Evolutionary conservation across 35 echinoderm and acorn worm species (phyloP), one percentile per base, ranked within the genome.

Genomic region (Heliocidaris erythrogramma): DNA sequence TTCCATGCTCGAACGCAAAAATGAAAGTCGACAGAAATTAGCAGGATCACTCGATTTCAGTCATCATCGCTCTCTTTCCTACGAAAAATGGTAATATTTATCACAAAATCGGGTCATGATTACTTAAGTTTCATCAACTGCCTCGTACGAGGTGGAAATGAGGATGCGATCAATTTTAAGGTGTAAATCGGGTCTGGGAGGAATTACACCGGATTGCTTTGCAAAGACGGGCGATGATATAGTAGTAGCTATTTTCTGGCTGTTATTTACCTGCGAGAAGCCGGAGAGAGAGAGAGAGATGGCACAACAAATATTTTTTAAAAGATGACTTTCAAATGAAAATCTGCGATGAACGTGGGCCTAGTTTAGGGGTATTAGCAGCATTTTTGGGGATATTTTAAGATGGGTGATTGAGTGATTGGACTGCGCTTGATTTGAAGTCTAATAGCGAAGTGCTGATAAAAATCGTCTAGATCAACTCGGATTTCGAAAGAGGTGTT

Each of bases 371-470:
- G 31, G 87, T 31, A 89, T 89, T 89, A 89, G 32, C 31, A 89
- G 87, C 31, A 5, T n/a, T 78, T 27, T n/a, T 32, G 13, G 24
- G 29, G 87, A 89, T 89, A 89, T 89, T 89, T 89, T 89, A 30
- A 89, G 87, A 89, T 78, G 87, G 31, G 31, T 2, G 12, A 89
- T 18, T 89, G 87, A 89, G 12, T 89, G 87, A 89, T 48, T 32
- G 12, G 31, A 32, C 87, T 18, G 12, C 47, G 87, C 31, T 48
- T 89, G 87, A 89, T 89, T 89, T 89, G 87, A 89, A 89, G 87
- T 89, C 87, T 89, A 89, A 89, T 89, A 89, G 87, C 87, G 47
- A 48, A 89, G 87, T 89, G 87, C 31, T 89, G 87, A 89, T 88
- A 42, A 42, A 42, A 42, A 88, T 88, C 86, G 60, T 88, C 86